Conservation (phyloP, 2,888 invertebrate species). For the Drosophila quinaria region DNA sequence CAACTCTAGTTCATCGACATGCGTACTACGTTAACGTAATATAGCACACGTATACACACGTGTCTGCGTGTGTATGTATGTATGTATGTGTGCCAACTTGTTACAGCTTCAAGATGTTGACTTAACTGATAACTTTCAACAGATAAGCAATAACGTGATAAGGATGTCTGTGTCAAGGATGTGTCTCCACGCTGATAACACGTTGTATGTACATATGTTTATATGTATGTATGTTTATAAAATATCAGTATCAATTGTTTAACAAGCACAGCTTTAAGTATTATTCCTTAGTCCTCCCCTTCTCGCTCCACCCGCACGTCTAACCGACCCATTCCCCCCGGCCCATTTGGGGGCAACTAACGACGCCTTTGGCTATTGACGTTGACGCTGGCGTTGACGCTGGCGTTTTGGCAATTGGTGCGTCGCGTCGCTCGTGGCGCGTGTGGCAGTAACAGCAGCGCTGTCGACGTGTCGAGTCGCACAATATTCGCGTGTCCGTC, state of each 20-base stretch:
- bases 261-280: conserved; percentile 27
- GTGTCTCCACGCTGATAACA: conserved; percentile 5
- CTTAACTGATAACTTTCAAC: conserved; percentile 33
- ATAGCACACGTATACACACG: conserved; percentile 2
- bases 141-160: conserved; percentile 17
- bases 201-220: conserved; percentile 5
- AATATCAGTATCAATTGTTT: conserved; percentile 36
- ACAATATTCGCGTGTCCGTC: conserved; percentile 60
- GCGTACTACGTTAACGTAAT: conserved; percentile 39
- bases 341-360: conserved; percentile 16
- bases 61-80: background rate
- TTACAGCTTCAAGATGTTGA: conserved; percentile 34
- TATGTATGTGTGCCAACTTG: conserved; percentile 30
- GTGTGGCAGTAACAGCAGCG: conserved; percentile 69
- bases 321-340: background rate
- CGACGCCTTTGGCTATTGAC: conserved; percentile 30
- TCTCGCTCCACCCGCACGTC: background rate
- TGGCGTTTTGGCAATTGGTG: conserved; percentile 39
- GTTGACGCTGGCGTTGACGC: conserved; percentile 25
- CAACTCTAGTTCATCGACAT: conserved; percentile 11
- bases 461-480: conserved; percentile 77
- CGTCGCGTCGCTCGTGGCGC: conserved; percentile 43
- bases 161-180: conserved; percentile 27
- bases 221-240: no score
- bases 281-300: background rate